Percentiles rank a stretch among this genome's conserved stretches.
phyloP scores from a whole-genome alignment of 2,113 vertebrate species.

The Arenaria interpres region DNA sequence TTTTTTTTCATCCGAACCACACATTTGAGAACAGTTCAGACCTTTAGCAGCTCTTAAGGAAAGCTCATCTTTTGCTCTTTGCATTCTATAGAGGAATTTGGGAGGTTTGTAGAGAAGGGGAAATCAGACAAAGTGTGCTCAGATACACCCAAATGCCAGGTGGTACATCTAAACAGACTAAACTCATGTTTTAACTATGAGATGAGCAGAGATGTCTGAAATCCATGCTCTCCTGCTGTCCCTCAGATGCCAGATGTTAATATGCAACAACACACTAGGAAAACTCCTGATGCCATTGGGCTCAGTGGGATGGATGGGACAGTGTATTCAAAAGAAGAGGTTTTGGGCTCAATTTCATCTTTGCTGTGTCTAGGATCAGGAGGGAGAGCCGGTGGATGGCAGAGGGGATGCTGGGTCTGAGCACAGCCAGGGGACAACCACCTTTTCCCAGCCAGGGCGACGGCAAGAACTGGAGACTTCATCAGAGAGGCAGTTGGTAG shows the following conservation, averaged over 20 bases:
- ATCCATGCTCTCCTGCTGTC: not conserved
- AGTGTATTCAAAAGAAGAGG: not conserved
- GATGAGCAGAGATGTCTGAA: not conserved
- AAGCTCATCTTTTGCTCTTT: not conserved
- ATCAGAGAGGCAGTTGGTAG: not conserved
- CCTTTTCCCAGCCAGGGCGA: rapidly evolving
- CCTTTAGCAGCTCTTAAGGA: not conserved
- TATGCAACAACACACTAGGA: rapidly evolving
- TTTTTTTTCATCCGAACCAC: not conserved
- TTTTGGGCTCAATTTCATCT: not conserved
- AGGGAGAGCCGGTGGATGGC: not conserved
- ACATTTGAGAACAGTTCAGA: not conserved
- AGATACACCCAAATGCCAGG: not conserved
- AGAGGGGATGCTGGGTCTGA: not conserved
- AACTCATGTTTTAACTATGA: not conserved
- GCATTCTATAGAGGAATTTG: not conserved
- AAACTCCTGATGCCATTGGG: rapidly evolving
- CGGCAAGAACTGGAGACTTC: rapidly evolving
- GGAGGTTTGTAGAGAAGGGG: not conserved
- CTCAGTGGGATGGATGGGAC: not conserved
- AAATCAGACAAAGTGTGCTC: not conserved
- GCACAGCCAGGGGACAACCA: not conserved
- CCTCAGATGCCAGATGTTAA: not conserved
- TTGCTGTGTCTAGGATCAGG: constrained; percentile 9
- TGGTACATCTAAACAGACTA: not conserved